Evolutionary conservation across 2,888 invertebrate genomes (phyloP), one percentile per base, ranked within the genome.

Genomic region (Mystacides longicornis): DNA sequence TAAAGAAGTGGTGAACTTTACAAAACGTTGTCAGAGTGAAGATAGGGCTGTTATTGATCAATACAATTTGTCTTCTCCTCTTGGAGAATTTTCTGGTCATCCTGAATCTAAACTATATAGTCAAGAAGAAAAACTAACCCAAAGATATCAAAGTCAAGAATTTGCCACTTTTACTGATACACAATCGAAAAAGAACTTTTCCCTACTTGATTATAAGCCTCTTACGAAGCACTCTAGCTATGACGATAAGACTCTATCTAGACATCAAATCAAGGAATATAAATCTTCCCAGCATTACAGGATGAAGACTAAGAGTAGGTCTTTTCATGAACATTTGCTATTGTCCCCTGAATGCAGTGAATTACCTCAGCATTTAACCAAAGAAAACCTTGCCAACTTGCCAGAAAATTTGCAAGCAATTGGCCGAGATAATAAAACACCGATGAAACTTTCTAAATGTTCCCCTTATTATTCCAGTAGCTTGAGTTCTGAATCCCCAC

Each of bases 401-500:
- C 27, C 67, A 65, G 54, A 60, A 27, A 61, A 61, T 46, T 45
- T 59, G 23, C 54, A 56, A 19, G 58, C 56, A 47, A 33, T 60
- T 2, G 55, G 54, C 9, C 33, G 57, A 16, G 52, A 52, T 9
- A 47, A 43, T n/a, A 60, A 62, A 56, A 66, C 71, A 16, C 69
- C 72, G 3, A 70, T 78, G 49, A 80, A 79, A 62, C 68, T 86
- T 23, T 78, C 83, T 1, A 83, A 85, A 66, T 86, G 86, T 65
- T 86, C 86, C 1, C 86, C 86, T 1, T 86, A 86, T 66, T 86
- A 86, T 68, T 86, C 86, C 23, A 86, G 86, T 65, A 86, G 86
- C 64, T 71, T 86, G 42, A 86, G 86, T 66, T 86, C 86, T 0
- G 86, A 86, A 64, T 85, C 86, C 22, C 86, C 86, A 2, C 85